Conservation (phyloP, 2,797 vertebrate genomes). For the Microcaecilia unicolor region DNA sequence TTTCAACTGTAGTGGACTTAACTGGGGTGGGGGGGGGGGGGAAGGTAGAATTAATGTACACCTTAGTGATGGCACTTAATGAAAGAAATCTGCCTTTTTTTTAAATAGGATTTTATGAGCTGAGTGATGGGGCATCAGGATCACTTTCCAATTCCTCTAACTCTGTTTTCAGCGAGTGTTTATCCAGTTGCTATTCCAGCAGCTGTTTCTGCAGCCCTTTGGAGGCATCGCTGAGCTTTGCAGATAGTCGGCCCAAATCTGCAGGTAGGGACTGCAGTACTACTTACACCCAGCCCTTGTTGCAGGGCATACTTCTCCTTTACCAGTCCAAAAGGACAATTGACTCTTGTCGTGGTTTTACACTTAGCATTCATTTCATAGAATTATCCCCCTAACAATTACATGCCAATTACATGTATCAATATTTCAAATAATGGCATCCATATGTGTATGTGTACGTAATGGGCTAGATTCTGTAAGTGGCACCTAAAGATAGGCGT, state of each 20-base stretch:
- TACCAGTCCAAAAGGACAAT: too few relatives aligned
- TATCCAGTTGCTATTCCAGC: slow-evolving; percentile 84
- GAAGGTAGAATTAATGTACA: slow-evolving; percentile 29
- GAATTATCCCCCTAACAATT: too few relatives aligned
- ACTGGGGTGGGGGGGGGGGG: too few relatives aligned
- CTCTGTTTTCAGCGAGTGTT: slow-evolving; percentile 94
- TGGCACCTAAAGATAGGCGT: too few relatives aligned
- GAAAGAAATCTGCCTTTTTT: slow-evolving; percentile 19
- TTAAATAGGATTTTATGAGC: slow-evolving; percentile 86
- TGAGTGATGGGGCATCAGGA: slow-evolving; percentile 82
- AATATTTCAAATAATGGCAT: too few relatives aligned
- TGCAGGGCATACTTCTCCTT: too few relatives aligned
- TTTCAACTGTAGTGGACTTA: slow-evolving; percentile 8
- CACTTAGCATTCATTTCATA: too few relatives aligned
- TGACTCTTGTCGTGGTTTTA: too few relatives aligned
- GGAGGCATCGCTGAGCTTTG: slow-evolving; percentile 69
- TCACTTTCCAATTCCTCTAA: slow-evolving; percentile 95
- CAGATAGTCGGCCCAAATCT: slow-evolving; percentile 69
- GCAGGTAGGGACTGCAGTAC: slow-evolving; percentile 65
- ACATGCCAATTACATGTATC: too few relatives aligned
- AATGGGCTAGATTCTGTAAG: too few relatives aligned
- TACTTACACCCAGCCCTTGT: too few relatives aligned
- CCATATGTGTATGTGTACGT: too few relatives aligned
- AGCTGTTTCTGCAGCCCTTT: slow-evolving; percentile 81
- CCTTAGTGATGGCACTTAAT: background rate